These are phyloP conservation scores for Limnephilus marmoratus DNA, from an alignment of 2,888 invertebrate species.

Conservation along the genomic window DNA sequence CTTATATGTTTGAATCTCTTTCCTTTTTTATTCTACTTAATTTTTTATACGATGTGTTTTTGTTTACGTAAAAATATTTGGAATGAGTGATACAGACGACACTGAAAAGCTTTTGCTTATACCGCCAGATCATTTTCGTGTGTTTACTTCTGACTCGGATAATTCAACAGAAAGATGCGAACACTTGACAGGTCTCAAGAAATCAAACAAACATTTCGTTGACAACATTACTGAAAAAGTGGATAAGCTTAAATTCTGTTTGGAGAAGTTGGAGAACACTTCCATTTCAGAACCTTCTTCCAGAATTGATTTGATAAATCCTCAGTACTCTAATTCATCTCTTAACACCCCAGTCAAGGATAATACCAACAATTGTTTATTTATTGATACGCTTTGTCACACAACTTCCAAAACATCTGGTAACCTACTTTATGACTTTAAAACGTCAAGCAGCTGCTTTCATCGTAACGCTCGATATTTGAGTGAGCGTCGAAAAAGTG, in stretches of 20 bases:
- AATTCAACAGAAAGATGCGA: constrained; percentile 73
- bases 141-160: constrained; percentile 79
- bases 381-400: neutral
- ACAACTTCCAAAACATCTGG: constrained; percentile 8
- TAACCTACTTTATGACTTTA: neutral
- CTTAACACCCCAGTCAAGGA: constrained; percentile 31
- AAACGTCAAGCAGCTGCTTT: neutral
- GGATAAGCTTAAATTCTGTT: constrained; percentile 79
- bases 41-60: constrained; percentile 37
- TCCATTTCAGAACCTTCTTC: constrained; percentile 67
- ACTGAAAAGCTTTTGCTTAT: constrained; percentile 88
- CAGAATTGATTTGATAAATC: constrained; percentile 67
- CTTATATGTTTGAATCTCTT: constrained; percentile 4
- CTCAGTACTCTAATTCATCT: neutral
- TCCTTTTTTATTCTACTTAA: neutral
- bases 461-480: neutral
- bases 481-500: neutral
- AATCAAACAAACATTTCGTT: constrained; percentile 69
- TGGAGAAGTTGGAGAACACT: constrained; percentile 73
- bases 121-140: constrained; percentile 85
- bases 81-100: constrained; percentile 83
- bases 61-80: constrained; percentile 44
- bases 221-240: constrained; percentile 81
- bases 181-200: constrained; percentile 70
- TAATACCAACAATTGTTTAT: constrained; percentile 9